Evolutionary conservation across 2,888 invertebrate genomes (phyloP), one percentile per base, ranked within the genome.

Genomic region (Spicauda simplicius): DNA sequence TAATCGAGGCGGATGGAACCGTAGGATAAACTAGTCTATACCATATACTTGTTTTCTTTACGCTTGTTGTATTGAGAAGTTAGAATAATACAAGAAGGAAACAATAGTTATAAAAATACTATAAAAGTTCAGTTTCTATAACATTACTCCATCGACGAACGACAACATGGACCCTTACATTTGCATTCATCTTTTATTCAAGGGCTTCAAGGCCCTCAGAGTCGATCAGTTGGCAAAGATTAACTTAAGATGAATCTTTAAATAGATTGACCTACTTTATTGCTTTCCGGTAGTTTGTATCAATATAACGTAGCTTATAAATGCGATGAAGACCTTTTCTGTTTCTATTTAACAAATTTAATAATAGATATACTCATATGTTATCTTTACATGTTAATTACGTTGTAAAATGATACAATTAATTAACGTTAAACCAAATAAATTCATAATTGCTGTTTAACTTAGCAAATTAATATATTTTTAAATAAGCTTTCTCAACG

Each of bases 121-220:
- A 14, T 33, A 33, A 10, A 10, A 41, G 14, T 41, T 41, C 14
- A 10, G 10, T 14, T 41, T 14, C 14, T 41, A 41, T 41, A 41
- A 41, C 41, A 14, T 14, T 14, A 14, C 6, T 8, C 33, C 11
- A 12, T 53, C 53, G 19, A 11, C 10, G 53, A 20, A 53, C 8
- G 20, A 20, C 20, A 18, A 8, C 37, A 45, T 45, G 20, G 62
- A 41, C 25, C 45, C 48, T 50, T 30, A 67, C 66, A 67, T 67
- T 67, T 67, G 60, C 66, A 61, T 55, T 67, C 41, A 62, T 62
- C 54, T 41, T 62, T 54, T 62, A 62, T 54, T 62, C 54, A 62
- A 33, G 37, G 2, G 25, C 25, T 25, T 25, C 25, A 25, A 25
- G 25, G 53, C 37, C 52, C n/a, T 30, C 41, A 8, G 12, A 54